Base-by-base conservation (phyloP, 2,888 invertebrate genomes). In the Cephus pulcher region DNA sequence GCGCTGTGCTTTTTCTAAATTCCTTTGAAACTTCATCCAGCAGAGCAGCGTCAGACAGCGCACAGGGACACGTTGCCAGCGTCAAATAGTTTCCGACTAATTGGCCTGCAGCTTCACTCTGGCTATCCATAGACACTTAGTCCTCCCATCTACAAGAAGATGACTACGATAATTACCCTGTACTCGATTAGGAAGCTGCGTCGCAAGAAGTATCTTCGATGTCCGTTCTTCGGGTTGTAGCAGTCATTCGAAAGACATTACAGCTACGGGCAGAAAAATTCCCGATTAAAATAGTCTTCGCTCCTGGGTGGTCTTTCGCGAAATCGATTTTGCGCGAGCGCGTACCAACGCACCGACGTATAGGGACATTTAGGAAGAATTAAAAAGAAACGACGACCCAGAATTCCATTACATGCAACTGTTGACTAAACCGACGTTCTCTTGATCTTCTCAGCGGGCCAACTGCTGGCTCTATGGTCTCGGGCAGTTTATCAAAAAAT, bases 231-330 rank as follows among this genome's bases (percentile, higher is more conserved):
- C 30, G 34, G 11, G 30, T 12, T 3, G 30, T 2, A 56, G 23
- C 56, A 23, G 56, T 56, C 56, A 23, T 23, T 56, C 56, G 23
- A 56, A 56, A 56, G 56, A 23, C 56, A 56, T 56, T 56, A 56
- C 56, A 6, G 56, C 56, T 9, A 23, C 23, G 23, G 9, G 23
- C 9, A 56, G 71, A 34, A 32, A 23, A 71, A 71, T 34, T 12
- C 71, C 12, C 32, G 71, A 71, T 71, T 12, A 71, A 71, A 71
- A 71, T 71, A 71, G 32, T 34, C 15, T 15, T 32, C 71, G 32
- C 12, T 30, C 71, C 12, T 15, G 71, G 56, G 71, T 34, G 71
- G 71, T 33, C 71, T 71, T 71, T 71, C 71, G 71, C 32, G 71
- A 71, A 71, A 71, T 71, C 33, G 32, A 71, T 71, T 71, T 71